Evolutionary conservation across 1,140 invertebrate genomes (phyloP), one percentile per base, ranked within the genome.

Genomic region (Asobara japonica): DNA sequence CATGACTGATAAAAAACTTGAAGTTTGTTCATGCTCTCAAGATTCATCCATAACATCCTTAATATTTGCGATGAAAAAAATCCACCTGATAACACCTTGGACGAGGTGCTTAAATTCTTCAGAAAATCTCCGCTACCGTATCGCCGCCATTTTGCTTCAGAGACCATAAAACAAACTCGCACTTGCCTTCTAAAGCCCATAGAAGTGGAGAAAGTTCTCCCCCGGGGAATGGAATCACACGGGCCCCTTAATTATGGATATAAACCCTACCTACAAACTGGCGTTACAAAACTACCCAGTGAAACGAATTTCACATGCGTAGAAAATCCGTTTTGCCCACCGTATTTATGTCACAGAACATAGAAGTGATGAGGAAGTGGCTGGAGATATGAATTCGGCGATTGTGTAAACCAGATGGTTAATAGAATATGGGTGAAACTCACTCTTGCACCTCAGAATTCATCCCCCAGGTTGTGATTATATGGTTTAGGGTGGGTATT

Each of bases 341-440:
- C 78, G 76, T 77, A 76, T 80, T 80, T 75, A 77, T 72, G 62
- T 18, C 45, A 51, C n/a, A 51, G n/a, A 18, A 16, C 2, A 8
- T 13, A 51, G 45, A 51, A 51, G 45, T n/a, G 11, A 1, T 7
- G 11, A 18, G 45, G n/a, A 20, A 13, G 10, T 1, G 36, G n/a
- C 68, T 74, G 69, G 51, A 27, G 66, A 38, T 38, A 7, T 38
- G 62, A 65, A 31, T 65, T 30, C 62, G 48, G 75, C 68, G 60
- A 76, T 51, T 74, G 65, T 74, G 76, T 76, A 77, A 80, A 80
- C 79, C 69, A 73, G 62, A 48, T 18, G 33, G 72, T 75, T 80
- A 80, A 80, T 80, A 80, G 79, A 80, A 80, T 80, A 79, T 73
- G 75, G 71, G 64, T 71, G 41, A 74, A 60, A 60, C 56, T 51